These are phyloP conservation scores for Falco berigora DNA, from an alignment of 2,797 vertebrate genomes.

Conservation along the genomic window DNA sequence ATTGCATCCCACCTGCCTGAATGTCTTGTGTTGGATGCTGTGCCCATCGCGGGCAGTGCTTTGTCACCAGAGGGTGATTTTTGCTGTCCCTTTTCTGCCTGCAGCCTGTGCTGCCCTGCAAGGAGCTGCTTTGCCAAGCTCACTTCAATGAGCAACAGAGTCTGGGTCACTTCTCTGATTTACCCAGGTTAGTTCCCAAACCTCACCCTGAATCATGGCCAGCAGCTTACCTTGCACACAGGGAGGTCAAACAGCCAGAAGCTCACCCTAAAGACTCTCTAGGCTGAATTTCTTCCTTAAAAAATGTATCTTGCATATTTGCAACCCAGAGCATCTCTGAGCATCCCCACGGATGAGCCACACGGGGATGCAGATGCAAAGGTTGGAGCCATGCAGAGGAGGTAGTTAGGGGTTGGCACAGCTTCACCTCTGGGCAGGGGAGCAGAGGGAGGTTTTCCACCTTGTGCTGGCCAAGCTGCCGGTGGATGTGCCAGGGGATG, in stretches of 20 bases:
- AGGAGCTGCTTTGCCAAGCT: neutral
- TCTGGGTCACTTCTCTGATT: neutral
- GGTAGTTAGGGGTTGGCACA: neutral
- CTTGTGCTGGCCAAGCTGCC: neutral
- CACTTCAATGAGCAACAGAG: neutral
- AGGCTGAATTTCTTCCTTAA: neutral
- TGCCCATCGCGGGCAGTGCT: neutral
- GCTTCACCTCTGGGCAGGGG: neutral
- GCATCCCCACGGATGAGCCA: rapidly evolving
- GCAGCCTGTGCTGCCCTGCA: neutral
- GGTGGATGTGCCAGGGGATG: neutral
- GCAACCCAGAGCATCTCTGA: neutral
- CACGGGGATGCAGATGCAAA: neutral
- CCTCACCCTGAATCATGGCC: neutral
- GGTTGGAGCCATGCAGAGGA: neutral
- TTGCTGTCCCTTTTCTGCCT: neutral
- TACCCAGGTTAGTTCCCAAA: neutral
- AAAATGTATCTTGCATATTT: neutral
- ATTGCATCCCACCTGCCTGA: rapidly evolving
- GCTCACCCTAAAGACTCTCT: neutral
- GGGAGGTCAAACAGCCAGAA: neutral
- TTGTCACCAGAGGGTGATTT: neutral
- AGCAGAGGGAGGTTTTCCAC: neutral
- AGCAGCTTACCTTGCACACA: neutral
- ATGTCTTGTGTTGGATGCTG: neutral